Percentiles rank a stretch among this genome's conserved stretches.
Conservation (phyloP, 2,113 vertebrate genomes). For the Clarias gariepinus region DNA sequence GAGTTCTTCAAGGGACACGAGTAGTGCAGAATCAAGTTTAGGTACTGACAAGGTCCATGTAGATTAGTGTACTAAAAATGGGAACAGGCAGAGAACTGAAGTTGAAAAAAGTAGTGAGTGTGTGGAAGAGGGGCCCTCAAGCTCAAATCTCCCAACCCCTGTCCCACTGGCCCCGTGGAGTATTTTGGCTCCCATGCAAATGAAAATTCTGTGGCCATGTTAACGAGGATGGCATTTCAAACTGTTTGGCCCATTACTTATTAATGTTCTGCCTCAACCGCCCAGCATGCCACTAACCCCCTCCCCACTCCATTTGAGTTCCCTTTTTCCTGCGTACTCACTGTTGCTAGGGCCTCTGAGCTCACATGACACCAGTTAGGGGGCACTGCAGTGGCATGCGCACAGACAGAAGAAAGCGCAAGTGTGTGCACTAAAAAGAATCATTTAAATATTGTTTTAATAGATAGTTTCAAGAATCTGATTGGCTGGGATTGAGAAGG, state of each 20-base stretch:
- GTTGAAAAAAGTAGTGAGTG: no score
- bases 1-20: no score
- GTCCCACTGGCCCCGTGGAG: no score
- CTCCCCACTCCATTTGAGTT: constrained; percentile 30
- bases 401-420: constrained; percentile 32
- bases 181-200: constrained; percentile 70
- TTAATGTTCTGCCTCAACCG: constrained; percentile 74
- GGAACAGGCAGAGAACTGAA: no score
- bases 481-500: constrained; percentile 19
- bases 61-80: no score
- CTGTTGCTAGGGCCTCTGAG: constrained; percentile 76
- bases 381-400: constrained; percentile 71
- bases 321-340: constrained; percentile 64
- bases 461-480: constrained; percentile 7
- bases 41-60: no score
- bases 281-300: constrained; percentile 55
- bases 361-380: constrained; percentile 76
- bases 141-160: no score
- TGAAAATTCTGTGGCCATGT: constrained; percentile 70
- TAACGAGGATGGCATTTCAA: constrained; percentile 76
- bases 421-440: background rate
- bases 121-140: no score
- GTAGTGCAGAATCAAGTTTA: no score
- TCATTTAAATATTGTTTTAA: background rate
- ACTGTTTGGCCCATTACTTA: constrained; percentile 80